Base-by-base conservation (phyloP, 2,888 invertebrate species). In the Koerneria pararmatus region DNA sequence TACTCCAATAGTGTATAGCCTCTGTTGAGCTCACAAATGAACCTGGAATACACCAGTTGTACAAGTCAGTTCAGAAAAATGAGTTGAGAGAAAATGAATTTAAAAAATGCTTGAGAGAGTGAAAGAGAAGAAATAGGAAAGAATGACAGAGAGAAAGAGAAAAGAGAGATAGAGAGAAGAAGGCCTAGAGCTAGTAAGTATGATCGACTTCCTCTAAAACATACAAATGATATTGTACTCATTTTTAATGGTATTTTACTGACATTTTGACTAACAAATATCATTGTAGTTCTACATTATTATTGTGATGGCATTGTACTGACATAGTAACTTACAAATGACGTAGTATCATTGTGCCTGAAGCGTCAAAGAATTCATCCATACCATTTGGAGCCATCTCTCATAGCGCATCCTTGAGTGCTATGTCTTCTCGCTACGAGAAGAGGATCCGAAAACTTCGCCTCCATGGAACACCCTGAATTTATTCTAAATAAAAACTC, bases 1-100 rank as follows among this genome's bases (percentile, higher is more conserved):
- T 71, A 75, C 5, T 67, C 62, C 1, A 73, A 69, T 37, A 74
- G 66, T 32, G 69, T 74, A 59, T 74, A 74, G 4, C 74, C 74
- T 49, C 71, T 70, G 8, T 71, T 69, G 56, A 68, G 63, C 46
- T 74, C 72, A n/a, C 71, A 72, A 8, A 72, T 58, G 56, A 69
- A 70, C 75, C 75, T 62, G 32, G 34, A n/a, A 51, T 22, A 51
- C 24, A 11, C 51, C 51, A 11, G 8, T 51, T 51, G 41, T 41
- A 41, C 15, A 8, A 8, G 15, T 11, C 41, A 15, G 8, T 41
- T 41, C 41, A 41, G 15, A 15, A 41, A 41, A 41, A 8, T 11
- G 15, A 41, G 8, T 41, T 8, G 41, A 41, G 41, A 41, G 15
- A 41, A 41, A 41, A 41, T n/a, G n/a, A n/a, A n/a, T n/a, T n/a